Evolutionary conservation across 2,888 invertebrate species (phyloP), one percentile per base, ranked within the genome.

Genomic region (Balanococcus diminutus): DNA sequence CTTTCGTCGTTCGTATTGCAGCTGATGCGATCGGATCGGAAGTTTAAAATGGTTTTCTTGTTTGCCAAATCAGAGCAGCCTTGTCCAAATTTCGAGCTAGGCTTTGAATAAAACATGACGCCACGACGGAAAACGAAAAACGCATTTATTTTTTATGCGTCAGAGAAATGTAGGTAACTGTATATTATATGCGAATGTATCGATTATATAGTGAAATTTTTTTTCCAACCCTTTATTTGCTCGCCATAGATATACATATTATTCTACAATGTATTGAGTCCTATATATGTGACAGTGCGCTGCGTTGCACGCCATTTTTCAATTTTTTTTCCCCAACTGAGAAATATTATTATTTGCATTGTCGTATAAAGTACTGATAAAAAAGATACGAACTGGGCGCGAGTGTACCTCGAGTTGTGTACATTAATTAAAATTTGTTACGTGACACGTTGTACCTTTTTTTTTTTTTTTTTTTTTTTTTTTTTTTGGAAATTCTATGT

Each of bases 371-470:
- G 42, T 31, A 31, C 8, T 72, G 31, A 0, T 31, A 72, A 72
- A 16, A 72, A 72, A 72, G 72, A 72, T 72, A 72, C 72, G n/a
- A n/a, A n/a, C n/a, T n/a, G n/a, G n/a, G n/a, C n/a, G n/a, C n/a
- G n/a, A n/a, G n/a, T n/a, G n/a, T n/a, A n/a, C n/a, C 14, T 4
- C 56, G 16, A 39, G 39, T 11, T 72, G 28, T 25, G 72, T 72
- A 72, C 25, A 72, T 31, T 72, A 72, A 72, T 72, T 72, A 31
- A 72, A 72, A 72, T 72, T 72, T 72, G 72, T 72, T 31, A 72
- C 72, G 28, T 72, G 72, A 72, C 72, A 31, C 72, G 14, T 72
- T 72, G n/a, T n/a, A n/a, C n/a, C n/a, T 72, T 72, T 72, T 72
- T 72, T 72, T 5, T 31, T 31, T 72, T 72, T 72, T 36, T 36